phyloP scores from a whole-genome alignment of 1,140 invertebrate genomes.

The Scaptomyza hsui region DNA sequence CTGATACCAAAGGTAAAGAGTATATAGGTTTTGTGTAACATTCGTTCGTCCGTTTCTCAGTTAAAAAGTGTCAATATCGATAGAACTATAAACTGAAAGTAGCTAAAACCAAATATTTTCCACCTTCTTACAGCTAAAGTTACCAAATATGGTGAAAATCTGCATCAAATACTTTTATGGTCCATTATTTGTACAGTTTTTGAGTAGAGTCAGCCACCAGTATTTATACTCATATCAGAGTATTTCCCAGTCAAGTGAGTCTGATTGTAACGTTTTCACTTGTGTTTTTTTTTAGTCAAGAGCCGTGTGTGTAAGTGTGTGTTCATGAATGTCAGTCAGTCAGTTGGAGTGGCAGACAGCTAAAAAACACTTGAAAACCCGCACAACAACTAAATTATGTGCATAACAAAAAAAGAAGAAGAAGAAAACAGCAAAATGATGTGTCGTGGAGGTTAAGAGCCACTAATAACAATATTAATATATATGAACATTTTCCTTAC shows the following conservation, averaged over 20 bases:
- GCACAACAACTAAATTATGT: slow-evolving; percentile 45
- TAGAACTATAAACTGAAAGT: too few relatives aligned
- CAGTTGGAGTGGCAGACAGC: slow-evolving; percentile 23
- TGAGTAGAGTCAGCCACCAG: too few relatives aligned
- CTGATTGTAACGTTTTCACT: neutral
- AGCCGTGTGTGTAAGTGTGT: slow-evolving; percentile 21
- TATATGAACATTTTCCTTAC: neutral
- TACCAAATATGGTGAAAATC: too few relatives aligned
- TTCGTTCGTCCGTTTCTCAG: too few relatives aligned
- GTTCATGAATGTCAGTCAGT: slow-evolving; percentile 35
- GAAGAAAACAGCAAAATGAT: slow-evolving; percentile 28
- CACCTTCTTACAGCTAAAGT: too few relatives aligned
- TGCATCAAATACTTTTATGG: too few relatives aligned
- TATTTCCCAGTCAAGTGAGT: too few relatives aligned
- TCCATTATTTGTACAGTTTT: too few relatives aligned
- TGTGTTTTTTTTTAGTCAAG: slow-evolving; percentile 33
- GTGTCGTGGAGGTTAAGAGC: slow-evolving; percentile 34
- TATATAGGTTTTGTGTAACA: slow-evolving; percentile 22
- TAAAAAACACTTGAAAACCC: slow-evolving; percentile 33
- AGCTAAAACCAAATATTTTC: too few relatives aligned
- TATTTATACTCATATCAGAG: slow-evolving; percentile 21
- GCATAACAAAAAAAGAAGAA: slow-evolving; percentile 23
- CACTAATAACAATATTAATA: neutral
- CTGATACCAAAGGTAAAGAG: neutral
- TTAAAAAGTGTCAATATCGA: too few relatives aligned